These are phyloP conservation scores for Leptinotarsa peninsularis DNA, from an alignment of 2,888 invertebrate genomes.

Conservation along the genomic window DNA sequence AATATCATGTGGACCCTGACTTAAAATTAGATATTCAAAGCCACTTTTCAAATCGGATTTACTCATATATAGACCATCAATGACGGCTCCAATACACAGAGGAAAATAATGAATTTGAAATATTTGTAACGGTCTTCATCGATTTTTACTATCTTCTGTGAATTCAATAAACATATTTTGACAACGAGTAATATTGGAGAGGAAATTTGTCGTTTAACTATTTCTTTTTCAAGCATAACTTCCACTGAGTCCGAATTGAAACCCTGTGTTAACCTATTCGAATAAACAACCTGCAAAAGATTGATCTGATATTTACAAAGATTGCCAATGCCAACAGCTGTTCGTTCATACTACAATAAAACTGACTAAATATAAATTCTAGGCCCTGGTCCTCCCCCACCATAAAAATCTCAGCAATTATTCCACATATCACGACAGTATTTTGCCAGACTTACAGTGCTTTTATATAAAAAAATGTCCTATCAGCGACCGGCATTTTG, in stretches of 20 bases:
- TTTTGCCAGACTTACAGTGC: constrained; percentile 56
- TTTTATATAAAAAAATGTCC: constrained; percentile 66
- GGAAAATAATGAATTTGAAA: too few species aligned
- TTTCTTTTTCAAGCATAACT: background rate
- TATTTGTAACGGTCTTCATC: too few species aligned
- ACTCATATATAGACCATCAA: too few species aligned
- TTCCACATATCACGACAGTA: constrained; percentile 54
- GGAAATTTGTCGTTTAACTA: too few species aligned
- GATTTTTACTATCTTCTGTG: too few species aligned
- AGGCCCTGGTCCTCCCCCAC: constrained; percentile 61
- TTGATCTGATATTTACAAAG: constrained; percentile 38
- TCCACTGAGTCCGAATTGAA: background rate
- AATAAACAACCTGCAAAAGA: constrained; percentile 25
- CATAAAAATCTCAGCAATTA: constrained; percentile 58
- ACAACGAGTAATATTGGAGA: too few species aligned
- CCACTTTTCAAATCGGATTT: background rate
- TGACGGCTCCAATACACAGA: too few species aligned
- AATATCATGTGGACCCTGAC: background rate
- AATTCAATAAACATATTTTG: too few species aligned
- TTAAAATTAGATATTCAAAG: background rate
- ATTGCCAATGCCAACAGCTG: constrained; percentile 56
- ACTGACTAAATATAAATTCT: constrained; percentile 63
- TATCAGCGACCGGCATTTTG: constrained; percentile 76
- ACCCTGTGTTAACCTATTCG: background rate
- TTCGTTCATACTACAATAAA: constrained; percentile 56